A percentile compares a stretch with the other conserved stretches of the same genome.
These are phyloP conservation scores for Diaphora mendica DNA, from an alignment of 2,888 invertebrate species.

Conservation along the genomic window DNA sequence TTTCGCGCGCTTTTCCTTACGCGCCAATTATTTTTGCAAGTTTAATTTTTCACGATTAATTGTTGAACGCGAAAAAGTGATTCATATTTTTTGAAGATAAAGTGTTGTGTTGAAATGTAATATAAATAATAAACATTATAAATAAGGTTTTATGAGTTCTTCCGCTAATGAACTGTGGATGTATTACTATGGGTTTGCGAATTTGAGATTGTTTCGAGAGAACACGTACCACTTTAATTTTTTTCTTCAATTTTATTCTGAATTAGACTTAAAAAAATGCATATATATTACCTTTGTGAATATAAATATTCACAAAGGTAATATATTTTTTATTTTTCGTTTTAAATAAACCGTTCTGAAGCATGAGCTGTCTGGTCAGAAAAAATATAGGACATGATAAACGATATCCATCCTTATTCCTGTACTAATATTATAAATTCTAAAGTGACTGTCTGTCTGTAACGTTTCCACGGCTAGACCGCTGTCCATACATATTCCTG, in stretches of 20 bases:
- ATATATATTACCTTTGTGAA: background rate
- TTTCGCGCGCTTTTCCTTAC: slow-evolving; percentile 53
- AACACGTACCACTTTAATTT: background rate
- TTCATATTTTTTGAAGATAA: slow-evolving; percentile 18
- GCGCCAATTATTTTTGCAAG: slow-evolving; percentile 36
- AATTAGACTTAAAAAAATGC: background rate
- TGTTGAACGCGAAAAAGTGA: slow-evolving; percentile 16
- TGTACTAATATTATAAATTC: too few species aligned
- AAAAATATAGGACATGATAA: background rate
- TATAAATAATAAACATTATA: background rate
- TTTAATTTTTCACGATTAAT: slow-evolving; percentile 23
- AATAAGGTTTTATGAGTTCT: slow-evolving; percentile 6
- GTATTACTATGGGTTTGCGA: background rate
- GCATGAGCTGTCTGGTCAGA: background rate
- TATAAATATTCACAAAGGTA: too few species aligned
- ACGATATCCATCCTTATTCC: background rate
- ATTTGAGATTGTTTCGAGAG: background rate
- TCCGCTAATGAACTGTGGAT: slow-evolving; percentile 1
- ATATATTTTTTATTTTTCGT: too few species aligned
- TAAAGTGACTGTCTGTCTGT: too few species aligned
- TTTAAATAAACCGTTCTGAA: background rate
- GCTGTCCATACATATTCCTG: too few species aligned
- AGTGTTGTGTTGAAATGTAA: slow-evolving; percentile 21
- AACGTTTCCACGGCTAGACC: too few species aligned
- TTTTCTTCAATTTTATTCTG: background rate